Percentiles rank a stretch among this genome's conserved stretches.
Evolutionary conservation across 2,888 invertebrate genomes (phyloP).

Genomic region (Ethmia dodecea): DNA sequence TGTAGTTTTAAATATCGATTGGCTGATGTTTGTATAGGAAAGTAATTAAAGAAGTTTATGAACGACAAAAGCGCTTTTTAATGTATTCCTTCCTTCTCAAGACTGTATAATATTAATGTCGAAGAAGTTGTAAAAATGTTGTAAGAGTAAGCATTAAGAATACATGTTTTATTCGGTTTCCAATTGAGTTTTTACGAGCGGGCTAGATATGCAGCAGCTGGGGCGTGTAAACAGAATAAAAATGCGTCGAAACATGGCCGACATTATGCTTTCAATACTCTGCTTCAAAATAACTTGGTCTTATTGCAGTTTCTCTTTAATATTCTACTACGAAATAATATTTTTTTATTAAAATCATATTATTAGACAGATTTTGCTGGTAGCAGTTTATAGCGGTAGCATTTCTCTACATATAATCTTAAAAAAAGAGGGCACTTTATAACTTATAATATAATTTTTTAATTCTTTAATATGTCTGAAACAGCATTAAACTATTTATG

Average conservation of each 20-base stretch:
- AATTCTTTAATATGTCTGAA: no score
- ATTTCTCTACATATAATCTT: no score
- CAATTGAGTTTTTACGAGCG: slow-evolving; percentile 62
- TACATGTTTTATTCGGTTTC: slow-evolving; percentile 57
- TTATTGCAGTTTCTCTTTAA: no score
- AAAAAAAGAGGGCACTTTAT: no score
- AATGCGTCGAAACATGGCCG: slow-evolving; percentile 46
- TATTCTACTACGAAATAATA: no score
- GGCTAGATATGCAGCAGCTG: slow-evolving; percentile 55
- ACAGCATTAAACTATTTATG: no score
- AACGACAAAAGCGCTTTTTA: slow-evolving; percentile 36
- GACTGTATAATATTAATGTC: slow-evolving; percentile 21
- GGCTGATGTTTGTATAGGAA: slow-evolving; percentile 73
- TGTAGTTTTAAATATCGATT: slow-evolving; percentile 57
- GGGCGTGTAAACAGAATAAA: slow-evolving; percentile 63
- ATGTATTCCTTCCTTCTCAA: slow-evolving; percentile 21
- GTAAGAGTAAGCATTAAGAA: slow-evolving; percentile 38
- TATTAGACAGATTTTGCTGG: no score
- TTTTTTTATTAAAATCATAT: no score
- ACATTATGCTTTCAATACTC: slow-evolving; percentile 42
- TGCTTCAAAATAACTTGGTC: no score
- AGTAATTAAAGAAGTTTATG: slow-evolving; percentile 72
- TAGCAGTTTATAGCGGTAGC: no score
- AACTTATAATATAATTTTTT: no score
- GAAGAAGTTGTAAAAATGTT: slow-evolving; percentile 35